Base-by-base conservation (phyloP, 2,113 vertebrate genomes). In the Galbula dea region DNA sequence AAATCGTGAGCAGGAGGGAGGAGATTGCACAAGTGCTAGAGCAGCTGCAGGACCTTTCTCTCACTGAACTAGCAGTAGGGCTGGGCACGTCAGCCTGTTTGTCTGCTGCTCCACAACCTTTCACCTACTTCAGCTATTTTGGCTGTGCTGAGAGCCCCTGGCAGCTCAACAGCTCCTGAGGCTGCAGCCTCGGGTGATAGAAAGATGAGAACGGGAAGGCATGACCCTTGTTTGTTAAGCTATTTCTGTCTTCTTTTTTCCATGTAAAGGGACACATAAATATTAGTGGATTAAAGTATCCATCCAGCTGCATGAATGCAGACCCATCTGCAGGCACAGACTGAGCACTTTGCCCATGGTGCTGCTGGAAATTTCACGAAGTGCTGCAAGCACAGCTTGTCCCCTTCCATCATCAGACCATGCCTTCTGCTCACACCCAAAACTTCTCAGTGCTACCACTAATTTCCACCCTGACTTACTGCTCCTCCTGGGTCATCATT, bases 21-120 rank as follows among this genome's bases (percentile, higher is more conserved):
- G 32, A 88, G 39, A 75, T 39, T 91, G 77, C 54, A 46, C 75
- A 95, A 90, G 48, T 4, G 23, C 51, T 7, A 15, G 37, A 74
- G 58, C 96, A 89, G 93, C 87, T 80, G 61, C 65, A 59, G 45
- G 74, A 95, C 92, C 92, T 97, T 96, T 96, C 58, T 52, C 93
- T 73, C 36, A 89, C 87, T 95, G 94, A 95, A 91, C 87, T 13
- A 3, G 51, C 20, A 5, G 79, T 15, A 0, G 27, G 18, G 15
- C 55, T 62, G 62, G 41, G 88, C 72, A 84, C 0, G 12, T 43
- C 93, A 81, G 82, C 46, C 29, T 96, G 83, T 97, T 96, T 95
- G 72, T 86, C 86, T 26, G 45, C 51, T 88, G 49, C 61, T 71
- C 59, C 62, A 49, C 45, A 92, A 96, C 94, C 97, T 96, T 95